Evolutionary conservation across 92 coral and sea anemone species (phyloP).

Genomic region (Diadumene lineata): DNA sequence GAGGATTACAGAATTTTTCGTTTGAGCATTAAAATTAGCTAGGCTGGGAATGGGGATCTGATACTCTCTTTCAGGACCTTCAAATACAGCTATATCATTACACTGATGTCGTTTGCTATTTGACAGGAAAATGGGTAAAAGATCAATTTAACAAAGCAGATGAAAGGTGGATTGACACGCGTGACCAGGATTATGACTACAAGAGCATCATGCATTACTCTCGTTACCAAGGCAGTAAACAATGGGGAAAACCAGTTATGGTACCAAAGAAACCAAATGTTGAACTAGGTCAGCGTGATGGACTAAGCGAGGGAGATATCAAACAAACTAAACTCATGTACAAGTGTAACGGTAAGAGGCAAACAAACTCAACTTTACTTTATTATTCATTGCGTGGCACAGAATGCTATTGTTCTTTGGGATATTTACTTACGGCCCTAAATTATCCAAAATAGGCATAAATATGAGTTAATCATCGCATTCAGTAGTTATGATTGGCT

Average conservation of each 20-base stretch:
- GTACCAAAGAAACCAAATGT: too few relatives aligned
- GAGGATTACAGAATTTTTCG: neutral
- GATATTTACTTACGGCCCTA: too few relatives aligned
- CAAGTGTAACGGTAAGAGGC: neutral
- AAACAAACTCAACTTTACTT: too few relatives aligned
- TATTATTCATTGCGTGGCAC: too few relatives aligned
- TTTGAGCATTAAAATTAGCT: neutral
- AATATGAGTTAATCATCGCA: too few relatives aligned
- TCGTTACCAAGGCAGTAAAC: neutral
- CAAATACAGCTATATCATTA: too few relatives aligned
- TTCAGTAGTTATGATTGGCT: too few relatives aligned
- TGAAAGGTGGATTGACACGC: conserved; percentile 15
- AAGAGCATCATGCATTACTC: neutral
- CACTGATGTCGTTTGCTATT: too few relatives aligned
- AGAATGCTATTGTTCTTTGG: too few relatives aligned
- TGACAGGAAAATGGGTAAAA: neutral
- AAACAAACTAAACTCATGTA: neutral
- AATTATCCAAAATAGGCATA: too few relatives aligned
- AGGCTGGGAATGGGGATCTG: neutral
- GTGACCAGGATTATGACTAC: conserved; percentile 1
- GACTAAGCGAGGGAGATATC: neutral
- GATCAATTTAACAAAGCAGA: neutral
- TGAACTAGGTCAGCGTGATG: too few relatives aligned
- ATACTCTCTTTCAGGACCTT: neutral
- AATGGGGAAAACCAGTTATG: neutral